Percentiles rank a stretch among this genome's conserved stretches.
Evolutionary conservation across 1,140 invertebrate species (phyloP).

Genomic region (Centruroides sculpturatus): DNA sequence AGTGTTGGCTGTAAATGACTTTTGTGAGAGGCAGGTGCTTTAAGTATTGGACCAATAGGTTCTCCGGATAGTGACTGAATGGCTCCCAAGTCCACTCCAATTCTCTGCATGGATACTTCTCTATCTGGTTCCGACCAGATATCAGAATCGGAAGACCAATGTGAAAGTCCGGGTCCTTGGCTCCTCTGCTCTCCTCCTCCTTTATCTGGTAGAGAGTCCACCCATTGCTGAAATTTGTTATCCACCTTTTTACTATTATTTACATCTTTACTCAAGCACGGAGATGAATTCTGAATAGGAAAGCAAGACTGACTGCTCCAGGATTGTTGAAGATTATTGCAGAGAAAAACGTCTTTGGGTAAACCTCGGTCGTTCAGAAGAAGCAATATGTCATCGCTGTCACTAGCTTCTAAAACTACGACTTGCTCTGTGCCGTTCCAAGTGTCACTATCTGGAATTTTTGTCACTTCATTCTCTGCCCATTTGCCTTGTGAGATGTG

Average conservation of each 20-base stretch:
- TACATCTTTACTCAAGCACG: background rate
- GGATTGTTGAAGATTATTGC: background rate
- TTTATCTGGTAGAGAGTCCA: background rate
- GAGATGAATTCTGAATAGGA: background rate
- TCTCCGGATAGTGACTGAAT: background rate
- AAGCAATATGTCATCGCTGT: constrained; percentile 9
- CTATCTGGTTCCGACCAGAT: constrained; percentile 14
- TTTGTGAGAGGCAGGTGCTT: background rate
- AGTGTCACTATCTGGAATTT: too few species aligned
- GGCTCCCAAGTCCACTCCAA: constrained; percentile 5
- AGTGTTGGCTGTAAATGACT: background rate
- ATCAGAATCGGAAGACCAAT: constrained; percentile 13
- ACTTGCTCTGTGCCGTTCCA: constrained; percentile 6
- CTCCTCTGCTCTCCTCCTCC: background rate
- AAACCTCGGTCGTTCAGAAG: constrained; percentile 5
- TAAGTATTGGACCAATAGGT: background rate
- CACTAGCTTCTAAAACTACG: constrained; percentile 6
- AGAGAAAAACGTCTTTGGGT: constrained; percentile 5
- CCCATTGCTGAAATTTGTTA: background rate
- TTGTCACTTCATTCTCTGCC: too few species aligned
- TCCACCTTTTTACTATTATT: background rate
- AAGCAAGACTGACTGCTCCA: background rate
- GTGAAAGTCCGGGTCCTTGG: background rate
- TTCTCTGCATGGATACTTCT: constrained; percentile 11
- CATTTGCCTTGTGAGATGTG: too few species aligned